Evolutionary conservation across 2,113 vertebrate genomes (phyloP).

Genomic region (Entomyzon cyanotis): DNA sequence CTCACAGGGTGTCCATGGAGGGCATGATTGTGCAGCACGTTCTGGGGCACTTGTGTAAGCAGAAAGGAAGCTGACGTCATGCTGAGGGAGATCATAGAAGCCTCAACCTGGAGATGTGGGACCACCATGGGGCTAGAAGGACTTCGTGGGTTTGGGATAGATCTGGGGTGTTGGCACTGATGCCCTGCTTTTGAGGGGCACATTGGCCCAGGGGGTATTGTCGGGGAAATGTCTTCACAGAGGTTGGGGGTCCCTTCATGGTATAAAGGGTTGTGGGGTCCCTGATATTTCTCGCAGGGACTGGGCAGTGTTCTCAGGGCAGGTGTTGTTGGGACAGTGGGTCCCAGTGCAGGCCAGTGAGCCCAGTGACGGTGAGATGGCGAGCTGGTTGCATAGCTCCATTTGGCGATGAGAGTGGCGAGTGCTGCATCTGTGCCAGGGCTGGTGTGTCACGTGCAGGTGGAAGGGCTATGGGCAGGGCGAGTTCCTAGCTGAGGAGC

Average conservation of each 20-base stretch:
- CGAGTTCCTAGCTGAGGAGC: background rate
- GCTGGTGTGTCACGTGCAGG: background rate
- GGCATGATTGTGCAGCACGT: background rate
- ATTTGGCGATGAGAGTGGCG: background rate
- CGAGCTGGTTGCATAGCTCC: accelerated
- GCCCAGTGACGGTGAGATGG: accelerated
- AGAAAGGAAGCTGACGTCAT: too few species aligned
- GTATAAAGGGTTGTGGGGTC: too few species aligned
- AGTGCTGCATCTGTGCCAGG: too few species aligned
- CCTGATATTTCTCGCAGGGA: accelerated
- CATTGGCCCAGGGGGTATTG: too few species aligned
- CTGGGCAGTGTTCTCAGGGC: too few species aligned
- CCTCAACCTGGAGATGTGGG: background rate
- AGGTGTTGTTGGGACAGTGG: accelerated
- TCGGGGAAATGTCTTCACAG: too few species aligned
- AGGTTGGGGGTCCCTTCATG: background rate
- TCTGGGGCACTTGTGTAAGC: background rate
- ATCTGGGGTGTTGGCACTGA: accelerated
- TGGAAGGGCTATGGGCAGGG: background rate
- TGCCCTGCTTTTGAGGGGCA: background rate
- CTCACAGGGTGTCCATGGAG: too few species aligned
- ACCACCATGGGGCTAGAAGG: background rate
- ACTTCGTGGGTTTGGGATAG: background rate
- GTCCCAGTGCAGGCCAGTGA: too few species aligned
- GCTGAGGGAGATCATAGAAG: too few species aligned